Base-by-base conservation (phyloP, 2,113 vertebrate genomes). In the Ivindomyrus marchei region DNA sequence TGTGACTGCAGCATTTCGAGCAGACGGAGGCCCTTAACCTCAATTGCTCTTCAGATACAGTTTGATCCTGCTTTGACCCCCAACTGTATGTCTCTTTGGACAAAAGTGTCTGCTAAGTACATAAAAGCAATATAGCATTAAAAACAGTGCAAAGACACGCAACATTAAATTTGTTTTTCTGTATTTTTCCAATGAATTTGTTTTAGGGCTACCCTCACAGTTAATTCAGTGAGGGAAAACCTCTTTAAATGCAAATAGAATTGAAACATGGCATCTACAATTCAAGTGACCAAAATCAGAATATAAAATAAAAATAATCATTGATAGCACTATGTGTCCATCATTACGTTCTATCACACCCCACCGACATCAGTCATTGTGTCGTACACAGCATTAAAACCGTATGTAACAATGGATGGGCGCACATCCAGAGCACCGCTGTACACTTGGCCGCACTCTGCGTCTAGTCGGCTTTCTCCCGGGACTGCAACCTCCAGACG, bases 401-500 rank as follows among this genome's bases (percentile, higher is more conserved):
- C 62, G 86, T 87, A n/a, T 87, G 89, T 87, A 91, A 47, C 91
- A 47, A 27, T 50, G 21, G 52, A 86, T 58, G 36, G 7, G 92
- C 92, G 90, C 2, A 15, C 13, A 5, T 27, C n/a, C 15, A 19
- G 15, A 7, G 3, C 27, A 10, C 15, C 9, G 36, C 31, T 4
- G 31, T 11, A 15, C 31, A 39, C 80, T 92, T 91, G 92, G 91
- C 90, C 88, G 90, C 91, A 89, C 87, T 91, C 87, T 92, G 92
- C 93, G 90, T 6, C 94, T 98, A 99, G 93, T 97, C 96, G 90
- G 92, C 94, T 95, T 99, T 99, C 13, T 93, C 92, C 50, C 93
- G 94, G 31, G 93, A 92, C 89, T 96, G 95, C 90, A 99, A 94
- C 91, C 91, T 97, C 98, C 98, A 99, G 94, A 97, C 98, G 93